phyloP scores from a whole-genome alignment of 1,140 invertebrate genomes.

The Apis cerana region DNA sequence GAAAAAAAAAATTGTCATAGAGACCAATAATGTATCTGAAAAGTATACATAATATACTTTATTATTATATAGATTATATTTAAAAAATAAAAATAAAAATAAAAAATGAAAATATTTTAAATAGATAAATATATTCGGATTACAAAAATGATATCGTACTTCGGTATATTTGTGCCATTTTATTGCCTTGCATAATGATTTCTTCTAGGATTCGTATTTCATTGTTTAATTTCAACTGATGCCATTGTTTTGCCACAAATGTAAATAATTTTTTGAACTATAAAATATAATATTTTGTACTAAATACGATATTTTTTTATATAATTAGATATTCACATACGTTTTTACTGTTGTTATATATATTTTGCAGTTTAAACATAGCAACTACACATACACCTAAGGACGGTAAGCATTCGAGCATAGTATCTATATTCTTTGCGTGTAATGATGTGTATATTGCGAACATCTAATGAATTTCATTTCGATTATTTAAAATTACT shows the following conservation, averaged over 20 bases:
- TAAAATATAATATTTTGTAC: not conserved
- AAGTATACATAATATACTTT: not conserved
- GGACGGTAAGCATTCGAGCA: not conserved
- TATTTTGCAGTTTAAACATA: not conserved
- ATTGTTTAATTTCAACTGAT: not conserved
- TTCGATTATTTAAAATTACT: not conserved
- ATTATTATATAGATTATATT: not conserved
- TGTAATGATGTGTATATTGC: not conserved
- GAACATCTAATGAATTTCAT: not conserved
- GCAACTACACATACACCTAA: not conserved
- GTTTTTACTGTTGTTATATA: not conserved
- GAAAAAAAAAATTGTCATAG: not conserved
- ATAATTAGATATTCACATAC: not conserved
- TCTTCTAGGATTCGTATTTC: not conserved
- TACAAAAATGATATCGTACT: not conserved
- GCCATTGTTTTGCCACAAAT: not conserved
- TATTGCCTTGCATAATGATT: not conserved
- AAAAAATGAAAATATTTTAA: not conserved
- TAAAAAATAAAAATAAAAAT: not conserved
- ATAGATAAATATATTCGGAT: fast-evolving
- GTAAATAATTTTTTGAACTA: conserved; percentile 6
- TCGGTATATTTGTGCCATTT: not conserved
- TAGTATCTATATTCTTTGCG: not conserved
- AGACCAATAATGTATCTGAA: not conserved
- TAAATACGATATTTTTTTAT: no score